Percentiles rank a stretch among this genome's conserved stretches.
Conservation (phyloP, 2,888 invertebrate genomes). For the Stegophylla sp. region DNA sequence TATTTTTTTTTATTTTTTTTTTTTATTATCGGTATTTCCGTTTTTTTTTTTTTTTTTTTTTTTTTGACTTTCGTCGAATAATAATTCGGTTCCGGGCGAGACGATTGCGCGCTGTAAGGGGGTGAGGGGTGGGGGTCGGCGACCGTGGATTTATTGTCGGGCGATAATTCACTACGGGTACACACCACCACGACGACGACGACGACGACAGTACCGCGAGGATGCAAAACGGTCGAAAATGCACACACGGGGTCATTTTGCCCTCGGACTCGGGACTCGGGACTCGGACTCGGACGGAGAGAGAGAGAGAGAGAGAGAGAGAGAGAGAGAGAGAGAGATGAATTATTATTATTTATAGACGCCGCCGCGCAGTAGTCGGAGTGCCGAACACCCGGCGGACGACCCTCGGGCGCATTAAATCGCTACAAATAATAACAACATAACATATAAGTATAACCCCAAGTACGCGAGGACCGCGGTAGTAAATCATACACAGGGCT, state of each 20-base stretch:
- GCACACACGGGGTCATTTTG: constrained; percentile 26
- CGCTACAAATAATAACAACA: too few species aligned
- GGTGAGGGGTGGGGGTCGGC: too few species aligned
- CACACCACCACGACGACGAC: constrained; percentile 7
- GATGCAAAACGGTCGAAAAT: constrained; percentile 52
- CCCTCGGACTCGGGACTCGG: too few species aligned
- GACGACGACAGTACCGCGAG: constrained; percentile 34
- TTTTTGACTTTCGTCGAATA: constrained; percentile 35
- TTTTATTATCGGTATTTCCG: background rate
- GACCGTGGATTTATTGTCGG: constrained; percentile 42
- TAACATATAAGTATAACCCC: constrained; percentile 52
- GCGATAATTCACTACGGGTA: constrained; percentile 44
- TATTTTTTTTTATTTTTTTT: background rate
- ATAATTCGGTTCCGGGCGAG: constrained; percentile 7
- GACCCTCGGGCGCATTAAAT: constrained; percentile 57
- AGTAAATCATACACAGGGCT: constrained; percentile 45
- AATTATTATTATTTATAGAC: too few species aligned
- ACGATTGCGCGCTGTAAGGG: background rate
- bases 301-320: too few species aligned
- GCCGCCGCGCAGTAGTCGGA: background rate
- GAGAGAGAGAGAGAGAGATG: too few species aligned
- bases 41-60: background rate
- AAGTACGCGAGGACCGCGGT: constrained; percentile 43
- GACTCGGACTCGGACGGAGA: too few species aligned
- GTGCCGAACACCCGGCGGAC: constrained; percentile 54